Evolutionary conservation across 1,140 invertebrate genomes (phyloP), one percentile per base, ranked within the genome.

Genomic region (Battus philenor): DNA sequence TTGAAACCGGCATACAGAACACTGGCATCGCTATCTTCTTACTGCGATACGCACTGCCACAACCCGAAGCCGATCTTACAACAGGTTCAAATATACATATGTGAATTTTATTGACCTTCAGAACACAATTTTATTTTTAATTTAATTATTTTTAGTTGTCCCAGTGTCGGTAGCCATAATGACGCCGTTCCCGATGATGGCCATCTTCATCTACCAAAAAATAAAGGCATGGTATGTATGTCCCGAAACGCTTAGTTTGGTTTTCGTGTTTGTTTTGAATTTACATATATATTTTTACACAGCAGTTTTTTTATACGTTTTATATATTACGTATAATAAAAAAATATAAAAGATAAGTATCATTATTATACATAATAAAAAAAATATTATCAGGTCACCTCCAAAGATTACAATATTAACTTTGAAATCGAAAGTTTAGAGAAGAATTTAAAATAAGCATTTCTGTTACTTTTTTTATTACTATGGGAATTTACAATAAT

Each of bases 1-100:
- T 98, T 47, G 97, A 98, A 87, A 97, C 96, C 8, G 97, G 97
- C 26, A 92, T 98, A 39, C 97, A 98, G 84, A 98, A 98, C 84
- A 97, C 96, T 0, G 97, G 96, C 10, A 95, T 98, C 53, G 90
- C 95, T 0, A 96, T 98, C 59, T 93, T 97, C 68, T 82, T 98
- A 39, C 83, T 97, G 9, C 84, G 90, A 44, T 91, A 91, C 74
- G 88, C 90, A 27, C 78, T 94, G 16, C 82, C 85, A 3, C 91
- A 93, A 63, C 93, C 93, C 3, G 89, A 90, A 56, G 92, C 92
- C 0, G 94, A 95, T 86, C 79, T 95, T 15, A 94, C 93, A n/a
- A 94, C 93, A 51, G 91, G 92, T 93, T 81, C 18, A 39, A 45
- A 39, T 27, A 1, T 22, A 20, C 2, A 20, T 6, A n/a, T 22